Base-by-base conservation (phyloP, 2,113 vertebrate genomes). In the Oncorhynchus keta region DNA sequence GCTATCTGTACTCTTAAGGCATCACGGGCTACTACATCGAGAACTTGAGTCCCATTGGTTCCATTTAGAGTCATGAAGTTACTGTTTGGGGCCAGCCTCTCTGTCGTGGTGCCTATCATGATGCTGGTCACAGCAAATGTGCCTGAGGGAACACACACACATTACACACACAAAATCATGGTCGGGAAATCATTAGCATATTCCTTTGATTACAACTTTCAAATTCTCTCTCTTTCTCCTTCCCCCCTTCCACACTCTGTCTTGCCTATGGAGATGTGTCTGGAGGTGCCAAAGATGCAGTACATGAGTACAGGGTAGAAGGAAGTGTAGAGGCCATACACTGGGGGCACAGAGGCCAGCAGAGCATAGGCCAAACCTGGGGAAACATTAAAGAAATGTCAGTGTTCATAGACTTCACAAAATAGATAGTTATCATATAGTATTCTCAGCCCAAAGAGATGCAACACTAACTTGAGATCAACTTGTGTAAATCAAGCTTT, bases 341-440 rank as follows among this genome's bases (percentile, higher is more conserved):
- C 95, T 0, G 97, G 95, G 0, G 94, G 94, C 39, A 99, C 80
- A n/a, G 96, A 96, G 0, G 97, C 97, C 87, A 99, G 90, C 55
- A 98, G 94, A 0, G 96, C 96, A 0, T 99, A 99, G 7, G 97
- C 97, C 83, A 99, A 95, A 4, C 97, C 97, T 99, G 69, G 24
- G 57, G 35, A 48, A 16, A 55, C 20, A 62, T 20, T 39, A 76
- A 1, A 20, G 13, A 49, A 39, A 62, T 55, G 51, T 55, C 51
- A 22, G 72, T 28, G 5, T 48, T 24, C n/a, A 12, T 45, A 18
- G 51, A 18, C 51, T 55, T 32, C 30, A 32, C 30, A 5, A 13
- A 55, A 55, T 55, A 55, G 14, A 18, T 18, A 55, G 12, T 18
- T 55, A 55, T 55, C 51, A 55, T 55, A 18, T 18, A 16, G 51